Conservation (phyloP, 2,888 invertebrate genomes). For the Nephrotoma appendiculata region DNA sequence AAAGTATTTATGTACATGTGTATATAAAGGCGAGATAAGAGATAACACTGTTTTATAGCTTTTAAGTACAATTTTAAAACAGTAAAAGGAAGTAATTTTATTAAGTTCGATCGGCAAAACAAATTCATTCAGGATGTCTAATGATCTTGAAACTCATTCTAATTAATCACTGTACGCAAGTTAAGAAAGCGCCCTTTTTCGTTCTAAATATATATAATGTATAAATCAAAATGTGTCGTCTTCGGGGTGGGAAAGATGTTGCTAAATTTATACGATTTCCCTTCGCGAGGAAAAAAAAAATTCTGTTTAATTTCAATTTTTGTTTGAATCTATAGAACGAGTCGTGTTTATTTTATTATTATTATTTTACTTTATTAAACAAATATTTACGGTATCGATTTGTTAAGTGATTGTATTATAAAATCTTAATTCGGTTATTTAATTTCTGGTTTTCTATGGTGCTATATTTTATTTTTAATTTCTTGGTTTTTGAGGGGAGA, state of each 20-base stretch:
- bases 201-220: no score
- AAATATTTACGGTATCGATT: background rate
- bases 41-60: background rate
- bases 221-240: background rate
- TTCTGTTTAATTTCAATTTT: background rate
- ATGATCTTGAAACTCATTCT: background rate
- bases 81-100: background rate
- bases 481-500: background rate
- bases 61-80: background rate
- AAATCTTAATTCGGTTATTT: background rate
- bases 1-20: background rate
- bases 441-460: background rate
- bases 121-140: background rate
- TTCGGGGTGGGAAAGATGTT: background rate
- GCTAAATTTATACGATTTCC: background rate
- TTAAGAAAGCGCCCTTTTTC: background rate
- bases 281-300: background rate
- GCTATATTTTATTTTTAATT: background rate
- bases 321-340: background rate
- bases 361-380: background rate
- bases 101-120: background rate
- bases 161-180: background rate
- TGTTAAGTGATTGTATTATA: background rate
- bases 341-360: background rate
- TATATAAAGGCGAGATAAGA: background rate